A percentile compares a stretch with the other conserved stretches of the same genome.
phyloP scores from a whole-genome alignment of 1,140 invertebrate species.

The Rhagoletis zephyria region DNA sequence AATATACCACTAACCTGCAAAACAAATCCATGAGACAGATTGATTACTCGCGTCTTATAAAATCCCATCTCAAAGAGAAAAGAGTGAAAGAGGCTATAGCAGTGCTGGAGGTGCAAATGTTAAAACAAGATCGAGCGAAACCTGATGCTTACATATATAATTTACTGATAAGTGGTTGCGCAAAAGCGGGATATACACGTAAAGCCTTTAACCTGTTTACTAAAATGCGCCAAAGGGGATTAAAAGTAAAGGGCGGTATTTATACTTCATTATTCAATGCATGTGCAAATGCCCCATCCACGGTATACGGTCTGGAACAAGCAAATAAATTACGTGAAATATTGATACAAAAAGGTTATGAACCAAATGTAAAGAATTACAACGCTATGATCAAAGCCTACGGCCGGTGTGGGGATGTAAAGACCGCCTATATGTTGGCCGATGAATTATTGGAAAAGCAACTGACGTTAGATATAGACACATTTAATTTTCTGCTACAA shows the following conservation, averaged over 20 bases:
- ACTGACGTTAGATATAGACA: conserved; percentile 79
- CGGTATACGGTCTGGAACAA: conserved; percentile 77
- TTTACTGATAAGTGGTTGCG: conserved; percentile 85
- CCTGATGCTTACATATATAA: conserved; percentile 86
- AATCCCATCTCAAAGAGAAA: conserved; percentile 77
- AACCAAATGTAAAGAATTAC: conserved; percentile 85
- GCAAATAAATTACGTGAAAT: conserved; percentile 79
- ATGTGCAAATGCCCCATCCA: conserved; percentile 85
- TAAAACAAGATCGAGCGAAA: conserved; percentile 83
- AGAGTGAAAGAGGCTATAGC: conserved; percentile 83
- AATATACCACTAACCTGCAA: conserved; percentile 73
- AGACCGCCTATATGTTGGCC: conserved; percentile 84
- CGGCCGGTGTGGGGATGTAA: conserved; percentile 84
- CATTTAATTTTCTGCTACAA: conserved; percentile 86
- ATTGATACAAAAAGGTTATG: conserved; percentile 80
- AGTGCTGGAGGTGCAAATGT: conserved; percentile 82
- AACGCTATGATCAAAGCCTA: conserved; percentile 93
- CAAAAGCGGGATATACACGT: conserved; percentile 84
- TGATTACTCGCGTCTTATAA: conserved; percentile 81
- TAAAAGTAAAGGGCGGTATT: conserved; percentile 80
- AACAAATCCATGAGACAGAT: conserved; percentile 75
- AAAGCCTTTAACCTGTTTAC: conserved; percentile 88
- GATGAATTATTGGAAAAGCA: conserved; percentile 86
- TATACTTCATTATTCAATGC: conserved; percentile 91
- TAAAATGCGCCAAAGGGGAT: conserved; percentile 83